A percentile compares a stretch with the other conserved stretches of the same genome.
Evolutionary conservation across 2,113 vertebrate genomes (phyloP).

Genomic region (Aix galericulata): DNA sequence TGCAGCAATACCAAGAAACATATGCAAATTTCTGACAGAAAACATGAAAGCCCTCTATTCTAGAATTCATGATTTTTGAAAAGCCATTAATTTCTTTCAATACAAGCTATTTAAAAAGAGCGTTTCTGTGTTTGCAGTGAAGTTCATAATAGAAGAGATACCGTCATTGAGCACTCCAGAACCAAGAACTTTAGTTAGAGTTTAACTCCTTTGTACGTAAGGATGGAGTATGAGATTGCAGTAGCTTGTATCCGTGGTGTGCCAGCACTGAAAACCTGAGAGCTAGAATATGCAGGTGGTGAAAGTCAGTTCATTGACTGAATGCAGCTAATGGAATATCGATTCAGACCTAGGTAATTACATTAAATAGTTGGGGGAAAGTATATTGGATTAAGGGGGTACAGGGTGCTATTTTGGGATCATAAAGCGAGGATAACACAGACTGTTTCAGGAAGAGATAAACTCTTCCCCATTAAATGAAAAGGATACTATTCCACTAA

Average conservation of each 20-base stretch:
- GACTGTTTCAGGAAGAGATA: background rate
- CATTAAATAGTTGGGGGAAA: background rate
- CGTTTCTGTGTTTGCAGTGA: no score
- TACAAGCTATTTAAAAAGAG: no score
- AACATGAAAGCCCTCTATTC: no score
- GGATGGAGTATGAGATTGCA: no score
- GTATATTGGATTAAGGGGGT: background rate
- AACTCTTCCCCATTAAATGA: background rate
- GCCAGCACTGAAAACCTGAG: background rate
- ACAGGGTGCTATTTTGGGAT: background rate
- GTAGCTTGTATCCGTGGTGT: background rate
- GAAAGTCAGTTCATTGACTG: background rate
- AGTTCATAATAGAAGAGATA: no score
- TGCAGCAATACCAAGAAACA: no score
- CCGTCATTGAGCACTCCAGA: no score
- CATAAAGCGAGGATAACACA: background rate
- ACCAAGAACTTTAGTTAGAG: no score
- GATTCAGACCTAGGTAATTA: conserved; percentile 21
- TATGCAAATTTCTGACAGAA: no score
- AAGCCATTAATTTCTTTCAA: no score
- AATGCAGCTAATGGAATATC: conserved; percentile 39
- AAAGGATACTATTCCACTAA: background rate
- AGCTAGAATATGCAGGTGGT: background rate
- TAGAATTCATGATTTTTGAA: no score
- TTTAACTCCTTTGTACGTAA: no score